Evolutionary conservation across 1,140 invertebrate species (phyloP).

Genomic region (Drosophila oshimai): DNA sequence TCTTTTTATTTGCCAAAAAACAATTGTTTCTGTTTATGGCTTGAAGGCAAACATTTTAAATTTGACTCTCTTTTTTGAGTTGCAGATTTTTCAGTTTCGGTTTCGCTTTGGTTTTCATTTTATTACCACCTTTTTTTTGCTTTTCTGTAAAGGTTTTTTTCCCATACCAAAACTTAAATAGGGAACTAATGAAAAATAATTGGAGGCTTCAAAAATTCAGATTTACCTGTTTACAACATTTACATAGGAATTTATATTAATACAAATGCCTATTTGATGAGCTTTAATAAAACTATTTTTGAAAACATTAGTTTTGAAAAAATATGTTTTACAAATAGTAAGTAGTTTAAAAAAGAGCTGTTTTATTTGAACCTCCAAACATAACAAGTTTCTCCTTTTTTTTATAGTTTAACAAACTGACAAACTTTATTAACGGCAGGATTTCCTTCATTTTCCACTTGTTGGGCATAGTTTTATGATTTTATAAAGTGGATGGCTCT

Average conservation of each 20-base stretch:
- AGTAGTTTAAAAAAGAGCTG: no score
- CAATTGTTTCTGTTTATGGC: slow-evolving; percentile 72
- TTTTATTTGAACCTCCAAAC: no score
- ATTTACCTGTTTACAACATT: no score
- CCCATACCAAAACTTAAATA: not conserved
- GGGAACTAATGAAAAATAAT: not conserved
- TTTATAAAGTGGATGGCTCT: slow-evolving; percentile 29
- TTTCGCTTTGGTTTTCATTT: slow-evolving; percentile 10
- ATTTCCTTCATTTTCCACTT: slow-evolving; percentile 6
- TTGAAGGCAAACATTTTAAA: slow-evolving; percentile 63
- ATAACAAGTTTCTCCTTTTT: not conserved
- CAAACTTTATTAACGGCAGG: not conserved
- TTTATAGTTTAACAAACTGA: not conserved
- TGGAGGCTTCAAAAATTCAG: not conserved
- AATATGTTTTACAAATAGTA: no score
- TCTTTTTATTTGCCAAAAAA: slow-evolving; percentile 40
- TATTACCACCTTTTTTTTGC: not conserved
- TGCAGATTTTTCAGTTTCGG: slow-evolving; percentile 33
- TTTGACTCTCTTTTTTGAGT: slow-evolving; percentile 47
- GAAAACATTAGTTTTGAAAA: no score
- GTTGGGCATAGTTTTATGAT: slow-evolving; percentile 25
- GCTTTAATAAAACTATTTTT: no score
- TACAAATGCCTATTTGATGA: no score
- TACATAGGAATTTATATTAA: no score
- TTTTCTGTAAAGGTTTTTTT: not conserved